Evolutionary conservation across 2,888 invertebrate species (phyloP).

Genomic region (Chesias legatella): DNA sequence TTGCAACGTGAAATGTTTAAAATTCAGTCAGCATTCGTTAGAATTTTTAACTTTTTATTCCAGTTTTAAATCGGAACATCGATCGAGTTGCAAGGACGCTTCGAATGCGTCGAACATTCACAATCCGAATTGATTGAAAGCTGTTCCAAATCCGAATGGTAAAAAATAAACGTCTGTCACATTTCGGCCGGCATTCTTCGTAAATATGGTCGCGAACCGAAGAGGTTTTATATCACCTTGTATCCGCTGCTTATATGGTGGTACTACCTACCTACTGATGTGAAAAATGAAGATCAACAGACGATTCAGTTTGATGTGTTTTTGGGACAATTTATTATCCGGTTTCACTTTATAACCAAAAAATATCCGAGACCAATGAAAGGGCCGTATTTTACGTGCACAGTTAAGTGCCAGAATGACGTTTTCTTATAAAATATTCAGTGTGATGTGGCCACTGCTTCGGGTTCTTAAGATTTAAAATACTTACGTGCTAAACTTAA

Average conservation of each 20-base stretch:
- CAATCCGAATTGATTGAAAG: slow-evolving; percentile 50
- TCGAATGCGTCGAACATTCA: slow-evolving; percentile 33
- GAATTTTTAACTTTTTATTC: slow-evolving; percentile 27
- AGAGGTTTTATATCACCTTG: slow-evolving; percentile 45
- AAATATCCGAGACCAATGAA: slow-evolving; percentile 6
- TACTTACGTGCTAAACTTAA: too few relatives aligned
- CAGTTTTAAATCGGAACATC: slow-evolving; percentile 26
- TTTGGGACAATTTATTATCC: too few relatives aligned
- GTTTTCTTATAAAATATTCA: not conserved
- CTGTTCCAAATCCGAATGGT: slow-evolving; percentile 41
- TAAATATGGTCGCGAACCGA: slow-evolving; percentile 38
- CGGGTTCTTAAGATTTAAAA: too few relatives aligned
- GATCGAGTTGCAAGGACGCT: slow-evolving; percentile 32
- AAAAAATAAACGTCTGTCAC: slow-evolving; percentile 43
- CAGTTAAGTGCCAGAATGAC: not conserved
- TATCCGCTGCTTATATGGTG: slow-evolving; percentile 35
- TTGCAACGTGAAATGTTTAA: slow-evolving; percentile 18
- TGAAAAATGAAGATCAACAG: slow-evolving; percentile 24
- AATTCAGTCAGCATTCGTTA: slow-evolving; percentile 27
- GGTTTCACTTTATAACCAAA: not conserved
- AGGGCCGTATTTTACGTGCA: slow-evolving; percentile 25
- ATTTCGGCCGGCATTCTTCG: slow-evolving; percentile 40
- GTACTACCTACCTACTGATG: too few relatives aligned
- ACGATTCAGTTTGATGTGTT: not conserved
- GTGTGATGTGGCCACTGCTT: too few relatives aligned